phyloP scores from a whole-genome alignment of 2,113 vertebrate genomes.

The Edolisoma coerulescens region DNA sequence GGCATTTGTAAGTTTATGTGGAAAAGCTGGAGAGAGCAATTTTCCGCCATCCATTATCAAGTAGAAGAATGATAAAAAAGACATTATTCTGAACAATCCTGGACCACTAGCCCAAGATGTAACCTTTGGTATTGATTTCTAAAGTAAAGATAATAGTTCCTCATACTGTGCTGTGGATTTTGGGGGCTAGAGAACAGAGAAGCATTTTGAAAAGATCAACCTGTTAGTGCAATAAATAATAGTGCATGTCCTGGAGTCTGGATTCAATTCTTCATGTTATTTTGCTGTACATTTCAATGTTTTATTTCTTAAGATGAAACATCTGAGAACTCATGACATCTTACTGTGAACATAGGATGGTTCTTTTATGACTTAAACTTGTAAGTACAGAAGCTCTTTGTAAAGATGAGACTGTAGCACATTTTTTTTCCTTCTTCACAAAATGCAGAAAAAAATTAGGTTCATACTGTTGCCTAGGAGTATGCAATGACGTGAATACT shows the following conservation, averaged over 20 bases:
- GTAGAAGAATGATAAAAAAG: background rate
- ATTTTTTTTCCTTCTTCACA: background rate
- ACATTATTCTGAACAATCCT: background rate
- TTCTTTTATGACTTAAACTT: background rate
- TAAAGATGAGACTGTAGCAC: background rate
- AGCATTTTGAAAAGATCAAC: background rate
- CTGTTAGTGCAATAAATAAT: background rate
- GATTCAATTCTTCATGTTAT: background rate
- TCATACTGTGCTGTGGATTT: background rate
- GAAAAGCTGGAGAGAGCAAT: background rate
- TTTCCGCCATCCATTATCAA: background rate
- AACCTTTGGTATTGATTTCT: background rate
- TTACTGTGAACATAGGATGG: background rate
- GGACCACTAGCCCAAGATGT: background rate
- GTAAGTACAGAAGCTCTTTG: background rate
- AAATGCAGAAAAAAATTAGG: background rate
- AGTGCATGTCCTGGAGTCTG: background rate
- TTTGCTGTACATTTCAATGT: background rate
- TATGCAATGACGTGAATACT: background rate
- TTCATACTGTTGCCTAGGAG: slow-evolving; percentile 33
- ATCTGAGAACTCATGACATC: background rate
- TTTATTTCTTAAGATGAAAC: background rate
- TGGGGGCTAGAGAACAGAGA: background rate
- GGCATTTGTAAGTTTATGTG: background rate
- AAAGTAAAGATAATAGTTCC: background rate